A percentile compares a stretch with the other conserved stretches of the same genome.
These are phyloP conservation scores for Andrena marginata DNA, from an alignment of 2,888 invertebrate genomes.

Conservation along the genomic window DNA sequence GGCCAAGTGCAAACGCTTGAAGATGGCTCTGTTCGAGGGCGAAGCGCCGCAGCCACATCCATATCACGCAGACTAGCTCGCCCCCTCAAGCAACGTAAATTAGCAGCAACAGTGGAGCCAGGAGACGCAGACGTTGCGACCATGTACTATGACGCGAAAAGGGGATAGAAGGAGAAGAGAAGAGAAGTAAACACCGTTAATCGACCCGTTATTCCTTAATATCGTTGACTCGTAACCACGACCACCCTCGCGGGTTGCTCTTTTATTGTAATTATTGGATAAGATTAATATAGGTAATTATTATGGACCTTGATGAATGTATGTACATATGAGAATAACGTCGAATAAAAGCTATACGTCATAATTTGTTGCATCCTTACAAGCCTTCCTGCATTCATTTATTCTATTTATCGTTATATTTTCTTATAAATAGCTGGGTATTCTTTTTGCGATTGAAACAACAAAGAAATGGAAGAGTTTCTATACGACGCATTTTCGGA, in stretches of 20 bases:
- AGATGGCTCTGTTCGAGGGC: slow-evolving; percentile 94
- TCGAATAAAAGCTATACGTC: slow-evolving; percentile 82
- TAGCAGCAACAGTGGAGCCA: slow-evolving; percentile 48
- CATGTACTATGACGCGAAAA: slow-evolving; percentile 28
- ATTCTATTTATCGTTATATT: neutral
- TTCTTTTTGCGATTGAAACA: neutral
- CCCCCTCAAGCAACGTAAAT: slow-evolving; percentile 48
- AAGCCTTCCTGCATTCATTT: neutral
- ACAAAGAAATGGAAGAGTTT: neutral
- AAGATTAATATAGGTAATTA: slow-evolving; percentile 79
- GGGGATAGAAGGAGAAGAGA: neutral
- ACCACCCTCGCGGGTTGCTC: slow-evolving; percentile 56
- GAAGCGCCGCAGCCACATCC: slow-evolving; percentile 87
- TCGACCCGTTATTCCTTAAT: slow-evolving; percentile 73
- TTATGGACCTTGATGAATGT: slow-evolving; percentile 78
- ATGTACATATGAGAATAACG: slow-evolving; percentile 82
- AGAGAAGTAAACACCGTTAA: slow-evolving; percentile 59
- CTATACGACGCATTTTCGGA: too few species aligned
- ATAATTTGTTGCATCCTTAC: slow-evolving; percentile 56
- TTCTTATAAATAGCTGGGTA: neutral
- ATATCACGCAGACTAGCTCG: slow-evolving; percentile 82
- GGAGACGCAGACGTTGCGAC: slow-evolving; percentile 20
- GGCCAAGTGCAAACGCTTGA: slow-evolving; percentile 98
- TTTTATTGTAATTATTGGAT: slow-evolving; percentile 83
- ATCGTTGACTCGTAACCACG: slow-evolving; percentile 65